phyloP scores from a whole-genome alignment of 2,888 invertebrate species.

The Malacosoma neustria region DNA sequence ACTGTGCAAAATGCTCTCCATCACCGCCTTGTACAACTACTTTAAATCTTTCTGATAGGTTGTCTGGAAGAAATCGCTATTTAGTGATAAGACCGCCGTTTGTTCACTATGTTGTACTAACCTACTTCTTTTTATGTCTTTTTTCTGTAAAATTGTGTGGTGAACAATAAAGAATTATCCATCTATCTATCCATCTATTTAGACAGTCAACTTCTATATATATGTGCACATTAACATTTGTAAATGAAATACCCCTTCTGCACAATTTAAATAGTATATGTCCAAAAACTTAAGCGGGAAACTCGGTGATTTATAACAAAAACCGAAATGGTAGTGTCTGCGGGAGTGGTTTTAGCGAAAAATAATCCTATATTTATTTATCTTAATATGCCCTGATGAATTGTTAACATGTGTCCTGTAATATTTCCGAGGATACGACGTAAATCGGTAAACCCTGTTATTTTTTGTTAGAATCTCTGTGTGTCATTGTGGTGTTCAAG shows the following conservation, averaged over 20 bases:
- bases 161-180: too few relatives aligned
- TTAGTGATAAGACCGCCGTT: too few relatives aligned
- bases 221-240: too few relatives aligned
- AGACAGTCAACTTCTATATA: too few relatives aligned
- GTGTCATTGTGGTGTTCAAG: neutral
- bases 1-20: too few relatives aligned
- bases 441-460: neutral
- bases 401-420: constrained; percentile 1
- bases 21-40: too few relatives aligned
- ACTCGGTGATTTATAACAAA: constrained; percentile 54
- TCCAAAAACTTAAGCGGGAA: constrained; percentile 20
- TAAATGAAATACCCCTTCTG: neutral
- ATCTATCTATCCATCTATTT: too few relatives aligned
- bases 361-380: constrained; percentile 17
- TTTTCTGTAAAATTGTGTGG: too few relatives aligned
- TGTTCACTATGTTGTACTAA: too few relatives aligned
- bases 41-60: too few relatives aligned
- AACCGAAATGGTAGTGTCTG: constrained; percentile 56
- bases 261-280: neutral
- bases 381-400: neutral
- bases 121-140: too few relatives aligned
- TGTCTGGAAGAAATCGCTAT: too few relatives aligned
- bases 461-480: neutral
- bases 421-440: neutral
- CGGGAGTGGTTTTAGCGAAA: constrained; percentile 57